Evolutionary conservation across 2,797 vertebrate species (phyloP), one percentile per base, ranked within the genome.

Genomic region (Alauda arvensis): DNA sequence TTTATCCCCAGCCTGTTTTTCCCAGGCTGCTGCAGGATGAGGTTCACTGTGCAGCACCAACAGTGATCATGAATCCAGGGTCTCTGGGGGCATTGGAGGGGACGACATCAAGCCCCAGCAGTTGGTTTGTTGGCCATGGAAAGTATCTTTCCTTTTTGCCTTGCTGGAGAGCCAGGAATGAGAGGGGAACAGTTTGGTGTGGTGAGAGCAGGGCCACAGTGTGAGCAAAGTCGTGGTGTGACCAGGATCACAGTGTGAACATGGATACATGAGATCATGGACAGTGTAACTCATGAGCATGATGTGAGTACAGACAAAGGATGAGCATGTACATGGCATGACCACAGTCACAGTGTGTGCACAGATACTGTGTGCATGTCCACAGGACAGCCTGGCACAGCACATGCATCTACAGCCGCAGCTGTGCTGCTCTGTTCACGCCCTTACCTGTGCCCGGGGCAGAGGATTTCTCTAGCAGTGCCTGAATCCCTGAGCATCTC

Each of bases 381-480:
- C 23, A 45, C 18, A 24, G 61, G 18, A 31, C 39, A 80, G 63
- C 29, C 57, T 20, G 77, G 43, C 34, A 48, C 18, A 8, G 28
- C 0, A 2, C 1, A 15, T 40, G 20, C 0, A 0, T 4, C 51
- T 29, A 17, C 28, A 45, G 24, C 33, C 6, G 2, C 34, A n/a
- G 13, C 9, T 14, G 10, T 18, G 43, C 53, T 61, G 29, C 42
- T 31, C 31, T 16, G 43, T 33, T n/a, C 0, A 0, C 9, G 18
- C 46, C 18, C 6, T 2, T 7, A 18, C 0, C 2, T 8, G 18
- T 3, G 3, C 39, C 23, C 1, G 0, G 3, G 2, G 46, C 42
- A 61, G 39, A 31, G 33, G 10, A 26, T 34, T 48, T 66, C 80
- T 66, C 53, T 29, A 52, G 24, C 6, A 3, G 39, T 12, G 24